Evolutionary conservation across 2,888 invertebrate species (phyloP).

Genomic region (Nephrotoma appendiculata): DNA sequence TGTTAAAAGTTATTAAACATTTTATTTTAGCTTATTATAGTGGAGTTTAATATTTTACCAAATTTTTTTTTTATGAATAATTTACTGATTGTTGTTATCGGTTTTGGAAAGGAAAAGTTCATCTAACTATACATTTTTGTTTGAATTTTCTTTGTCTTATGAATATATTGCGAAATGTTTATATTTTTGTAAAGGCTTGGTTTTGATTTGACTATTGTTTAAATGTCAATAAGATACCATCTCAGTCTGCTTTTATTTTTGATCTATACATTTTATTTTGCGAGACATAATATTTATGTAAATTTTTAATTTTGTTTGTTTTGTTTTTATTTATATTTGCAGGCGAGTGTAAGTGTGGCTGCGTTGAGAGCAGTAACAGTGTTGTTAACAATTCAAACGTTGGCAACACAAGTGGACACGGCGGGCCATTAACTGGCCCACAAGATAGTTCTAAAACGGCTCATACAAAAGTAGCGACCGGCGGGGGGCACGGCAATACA

Average conservation of each 20-base stretch:
- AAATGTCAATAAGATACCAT: not conserved
- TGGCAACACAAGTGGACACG: conserved; percentile 3
- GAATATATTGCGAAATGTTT: not conserved
- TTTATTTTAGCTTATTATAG: not conserved
- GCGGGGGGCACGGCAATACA: conserved; percentile 36
- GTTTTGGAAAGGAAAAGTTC: not conserved
- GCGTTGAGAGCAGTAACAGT: conserved; percentile 20
- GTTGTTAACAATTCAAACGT: not conserved
- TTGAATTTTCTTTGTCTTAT: not conserved
- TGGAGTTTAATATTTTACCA: not conserved
- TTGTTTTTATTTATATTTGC: not conserved
- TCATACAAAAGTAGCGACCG: conserved; percentile 34
- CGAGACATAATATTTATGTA: not conserved
- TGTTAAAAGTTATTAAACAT: not conserved
- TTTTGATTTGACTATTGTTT: not conserved
- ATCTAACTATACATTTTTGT: not conserved
- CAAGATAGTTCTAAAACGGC: conserved; percentile 26
- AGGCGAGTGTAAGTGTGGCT: conserved; percentile 32
- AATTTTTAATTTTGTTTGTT: not conserved
- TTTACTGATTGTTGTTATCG: not conserved
- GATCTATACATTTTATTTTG: not conserved
- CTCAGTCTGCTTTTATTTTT: not conserved
- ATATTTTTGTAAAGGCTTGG: not conserved
- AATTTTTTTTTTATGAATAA: not conserved
- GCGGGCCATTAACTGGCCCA: conserved; percentile 7